phyloP scores from a whole-genome alignment of 2,797 vertebrate species.

The Manis javanica region DNA sequence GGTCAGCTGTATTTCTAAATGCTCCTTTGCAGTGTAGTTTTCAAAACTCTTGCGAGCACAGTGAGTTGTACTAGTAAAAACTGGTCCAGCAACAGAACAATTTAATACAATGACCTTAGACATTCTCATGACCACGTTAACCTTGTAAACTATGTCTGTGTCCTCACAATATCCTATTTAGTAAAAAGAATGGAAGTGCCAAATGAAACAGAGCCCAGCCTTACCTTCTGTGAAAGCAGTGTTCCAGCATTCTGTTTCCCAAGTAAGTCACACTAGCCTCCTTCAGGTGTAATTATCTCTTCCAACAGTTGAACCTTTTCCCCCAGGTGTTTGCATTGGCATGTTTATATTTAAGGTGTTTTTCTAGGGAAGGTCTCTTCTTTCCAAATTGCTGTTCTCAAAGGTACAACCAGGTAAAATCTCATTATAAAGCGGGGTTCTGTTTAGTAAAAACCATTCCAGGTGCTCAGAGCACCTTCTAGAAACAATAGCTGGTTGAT shows the following conservation, averaged over 20 bases:
- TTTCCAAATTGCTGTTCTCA: slow-evolving; percentile 29
- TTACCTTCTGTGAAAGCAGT: not conserved
- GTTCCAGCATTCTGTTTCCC: not conserved
- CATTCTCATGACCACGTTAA: not conserved
- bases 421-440: slow-evolving; percentile 60
- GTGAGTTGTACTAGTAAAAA: not conserved
- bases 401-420: slow-evolving; percentile 54
- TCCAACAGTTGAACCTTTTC: not conserved
- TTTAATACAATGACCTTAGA: not conserved
- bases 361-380: not conserved
- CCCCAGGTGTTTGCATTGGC: not conserved
- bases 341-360: not conserved
- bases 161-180: slow-evolving; percentile 6
- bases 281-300: not conserved
- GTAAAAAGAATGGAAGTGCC: not conserved
- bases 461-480: not conserved
- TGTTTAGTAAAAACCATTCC: slow-evolving; percentile 22
- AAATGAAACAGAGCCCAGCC: not conserved
- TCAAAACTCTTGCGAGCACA: not conserved
- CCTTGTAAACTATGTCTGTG: not conserved
- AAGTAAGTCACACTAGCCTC: not conserved
- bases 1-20: not conserved
- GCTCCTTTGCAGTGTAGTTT: not conserved
- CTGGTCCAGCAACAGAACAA: not conserved
- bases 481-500: slow-evolving; percentile 46